Base-by-base conservation (phyloP, 2,888 invertebrate genomes). In the Lithosia quadra region DNA sequence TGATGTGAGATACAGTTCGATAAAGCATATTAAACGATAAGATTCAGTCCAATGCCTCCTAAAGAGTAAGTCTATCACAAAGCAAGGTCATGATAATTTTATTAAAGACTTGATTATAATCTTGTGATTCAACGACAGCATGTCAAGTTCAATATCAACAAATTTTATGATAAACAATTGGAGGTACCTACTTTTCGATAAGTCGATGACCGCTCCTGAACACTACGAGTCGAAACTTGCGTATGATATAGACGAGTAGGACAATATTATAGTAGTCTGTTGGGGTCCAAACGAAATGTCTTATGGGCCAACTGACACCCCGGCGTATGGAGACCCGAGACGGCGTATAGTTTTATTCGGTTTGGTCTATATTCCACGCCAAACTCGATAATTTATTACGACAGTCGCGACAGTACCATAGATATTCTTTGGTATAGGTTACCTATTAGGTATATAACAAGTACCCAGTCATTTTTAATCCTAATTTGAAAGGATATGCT, bases 11-110 rank as follows among this genome's bases (percentile, higher is more conserved):
- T 43, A 43, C 18, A 15, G 18, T 43, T 43, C 18, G 43, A 43
- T 49, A n/a, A 49, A 49, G 49, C 49, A 49, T 43, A 43, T 49
- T n/a, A 49, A 49, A 49, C 49, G 49, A 49, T 49, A 49, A 49
- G 49, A 15, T 49, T 49, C n/a, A 49, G 49, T 49, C 18, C 49
- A 49, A 49, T 49, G 49, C n/a, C 49, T 49, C 49, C 49, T 49
- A 49, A 49, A 49, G n/a, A n/a, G 49, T 49, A 8, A n/a, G 49
- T n/a, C 49, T 49, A 49, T 49, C n/a, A 49, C 49, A 49, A 49
- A 49, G 49, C 49, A 49, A 49, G 49, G 49, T 49, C 49, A 49
- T 18, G 49, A 49, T 49, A 49, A 49, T 49, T 15, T 8, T 49
- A 49, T 49, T 49, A 49, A 49, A 49, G 5, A 49, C 9, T 49